Conservation (phyloP, 2,888 invertebrate species). For the Pimpla rufipes region DNA sequence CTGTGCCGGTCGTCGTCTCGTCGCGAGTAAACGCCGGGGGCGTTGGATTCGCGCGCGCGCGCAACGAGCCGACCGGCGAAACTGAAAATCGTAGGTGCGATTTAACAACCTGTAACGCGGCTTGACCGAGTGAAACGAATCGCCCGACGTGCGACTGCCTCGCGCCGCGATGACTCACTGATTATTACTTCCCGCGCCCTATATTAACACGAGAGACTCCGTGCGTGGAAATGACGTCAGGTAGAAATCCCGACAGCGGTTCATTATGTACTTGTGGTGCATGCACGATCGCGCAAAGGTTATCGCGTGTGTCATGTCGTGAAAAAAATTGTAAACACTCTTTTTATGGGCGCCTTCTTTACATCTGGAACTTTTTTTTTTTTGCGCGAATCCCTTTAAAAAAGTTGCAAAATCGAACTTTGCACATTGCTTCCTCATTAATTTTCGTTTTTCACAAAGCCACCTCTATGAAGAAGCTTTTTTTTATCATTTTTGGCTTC, state of each 20-base stretch:
- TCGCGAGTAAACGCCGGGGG: conserved; percentile 37
- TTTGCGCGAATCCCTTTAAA: too few species aligned
- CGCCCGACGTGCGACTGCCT: conserved; percentile 48
- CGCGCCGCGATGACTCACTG: conserved; percentile 37
- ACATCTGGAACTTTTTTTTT: too few species aligned
- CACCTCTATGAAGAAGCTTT: too few species aligned
- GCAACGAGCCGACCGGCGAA: conserved; percentile 33
- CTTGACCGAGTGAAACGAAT: conserved; percentile 50
- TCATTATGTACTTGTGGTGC: not conserved
- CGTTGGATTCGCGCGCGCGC: not conserved
- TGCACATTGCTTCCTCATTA: too few species aligned
- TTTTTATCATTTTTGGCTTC: too few species aligned
- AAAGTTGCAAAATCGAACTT: too few species aligned
- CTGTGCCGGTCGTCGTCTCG: conserved; percentile 49
- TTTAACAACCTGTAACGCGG: conserved; percentile 53
- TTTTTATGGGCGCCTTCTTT: too few species aligned
- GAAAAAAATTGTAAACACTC: too few species aligned
- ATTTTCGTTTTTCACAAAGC: too few species aligned
- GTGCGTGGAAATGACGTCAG: conserved; percentile 12
- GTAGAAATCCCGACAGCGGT: not conserved
- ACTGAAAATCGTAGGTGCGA: conserved; percentile 52
- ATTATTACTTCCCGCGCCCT: conserved; percentile 40
- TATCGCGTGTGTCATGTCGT: too few species aligned
- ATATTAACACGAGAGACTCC: conserved; percentile 40
- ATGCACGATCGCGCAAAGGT: not conserved